Conservation (phyloP, 2,888 invertebrate species). For the Amphipoea oculea region DNA sequence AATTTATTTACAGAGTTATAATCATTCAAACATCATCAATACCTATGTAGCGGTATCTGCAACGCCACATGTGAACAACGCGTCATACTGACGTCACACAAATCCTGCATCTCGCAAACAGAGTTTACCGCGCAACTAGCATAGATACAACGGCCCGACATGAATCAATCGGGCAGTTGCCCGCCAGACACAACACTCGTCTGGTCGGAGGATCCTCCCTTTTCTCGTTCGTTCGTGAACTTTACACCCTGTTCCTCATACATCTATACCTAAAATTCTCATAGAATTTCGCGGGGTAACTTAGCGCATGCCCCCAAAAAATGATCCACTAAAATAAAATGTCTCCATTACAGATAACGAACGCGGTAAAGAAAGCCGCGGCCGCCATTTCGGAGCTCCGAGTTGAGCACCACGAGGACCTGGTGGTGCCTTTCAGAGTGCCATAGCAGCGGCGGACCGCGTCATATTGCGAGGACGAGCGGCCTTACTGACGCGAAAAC, state of each 20-base stretch:
- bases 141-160: too few relatives aligned
- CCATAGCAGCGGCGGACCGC: slow-evolving; percentile 87
- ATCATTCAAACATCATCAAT: not conserved
- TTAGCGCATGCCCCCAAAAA: not conserved
- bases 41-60: not conserved
- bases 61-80: too few relatives aligned
- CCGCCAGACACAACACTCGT: too few relatives aligned
- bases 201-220: too few relatives aligned
- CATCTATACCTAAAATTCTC: not conserved
- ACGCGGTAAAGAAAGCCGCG: slow-evolving; percentile 92
- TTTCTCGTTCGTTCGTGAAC: too few relatives aligned
- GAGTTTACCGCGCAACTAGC: too few relatives aligned
- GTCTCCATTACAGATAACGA: slow-evolving; percentile 91
- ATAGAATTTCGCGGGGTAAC: not conserved
- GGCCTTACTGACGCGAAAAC: slow-evolving; percentile 60
- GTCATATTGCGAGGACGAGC: slow-evolving; percentile 66
- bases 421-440: slow-evolving; percentile 96
- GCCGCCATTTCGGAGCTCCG: slow-evolving; percentile 94
- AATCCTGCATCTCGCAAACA: too few relatives aligned
- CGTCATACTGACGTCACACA: too few relatives aligned
- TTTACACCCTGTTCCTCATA: too few relatives aligned
- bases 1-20: not conserved
- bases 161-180: too few relatives aligned
- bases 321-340: not conserved
- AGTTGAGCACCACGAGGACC: slow-evolving; percentile 96